Conservation (phyloP, 2,888 invertebrate genomes). For the Diaphora mendica region DNA sequence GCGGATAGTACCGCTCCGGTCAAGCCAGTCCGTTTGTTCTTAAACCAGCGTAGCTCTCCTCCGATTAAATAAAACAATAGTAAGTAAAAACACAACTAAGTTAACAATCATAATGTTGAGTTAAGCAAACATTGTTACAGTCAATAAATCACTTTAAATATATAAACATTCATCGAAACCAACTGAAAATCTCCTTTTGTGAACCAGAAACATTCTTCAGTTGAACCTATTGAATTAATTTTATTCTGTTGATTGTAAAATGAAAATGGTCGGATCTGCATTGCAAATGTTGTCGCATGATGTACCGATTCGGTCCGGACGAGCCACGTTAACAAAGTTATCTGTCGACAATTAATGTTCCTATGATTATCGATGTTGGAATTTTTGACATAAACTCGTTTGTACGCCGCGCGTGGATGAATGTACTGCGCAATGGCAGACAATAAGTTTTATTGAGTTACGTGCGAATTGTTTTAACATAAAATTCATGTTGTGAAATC, state of each 20-base stretch:
- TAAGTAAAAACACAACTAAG: not conserved
- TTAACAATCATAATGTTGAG: not conserved
- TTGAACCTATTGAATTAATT: slow-evolving; percentile 77
- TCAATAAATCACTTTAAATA: slow-evolving; percentile 47
- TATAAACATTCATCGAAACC: slow-evolving; percentile 64
- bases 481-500: not conserved
- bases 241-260: slow-evolving; percentile 82
- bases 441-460: slow-evolving; percentile 42
- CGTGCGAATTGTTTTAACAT: slow-evolving; percentile 10
- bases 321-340: slow-evolving; percentile 58
- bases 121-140: slow-evolving; percentile 24
- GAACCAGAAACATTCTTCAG: slow-evolving; percentile 70
- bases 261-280: slow-evolving; percentile 77
- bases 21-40: too few relatives aligned
- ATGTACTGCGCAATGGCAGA: slow-evolving; percentile 6
- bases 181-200: slow-evolving; percentile 58
- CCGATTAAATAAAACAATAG: too few relatives aligned
- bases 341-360: slow-evolving; percentile 55
- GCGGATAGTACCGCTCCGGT: too few relatives aligned
- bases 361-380: slow-evolving; percentile 52
- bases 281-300: slow-evolving; percentile 68
- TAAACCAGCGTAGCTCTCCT: too few relatives aligned
- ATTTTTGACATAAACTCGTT: slow-evolving; percentile 49
- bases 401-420: slow-evolving; percentile 22
- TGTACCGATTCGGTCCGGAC: slow-evolving; percentile 51